Percentiles rank a stretch among this genome's conserved stretches.
Conservation (phyloP, 2,888 invertebrate species). For the Dioctria rufipes region DNA sequence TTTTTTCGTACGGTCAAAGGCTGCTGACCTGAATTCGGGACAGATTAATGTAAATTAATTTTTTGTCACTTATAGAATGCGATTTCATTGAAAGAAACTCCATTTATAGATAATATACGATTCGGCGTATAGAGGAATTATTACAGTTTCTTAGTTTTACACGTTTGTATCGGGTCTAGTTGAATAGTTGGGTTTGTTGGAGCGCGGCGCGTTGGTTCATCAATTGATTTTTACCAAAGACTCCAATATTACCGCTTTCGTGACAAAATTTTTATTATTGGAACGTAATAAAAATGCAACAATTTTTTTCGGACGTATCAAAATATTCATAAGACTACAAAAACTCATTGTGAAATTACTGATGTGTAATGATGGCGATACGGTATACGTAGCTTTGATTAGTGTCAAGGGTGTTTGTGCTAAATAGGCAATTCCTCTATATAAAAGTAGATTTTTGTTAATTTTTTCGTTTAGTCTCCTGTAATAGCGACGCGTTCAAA, state of each 20-base stretch:
- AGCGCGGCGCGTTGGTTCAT: too few relatives aligned
- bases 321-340: constrained; percentile 40
- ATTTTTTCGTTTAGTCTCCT: constrained; percentile 51
- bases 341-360: constrained; percentile 44
- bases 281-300: constrained; percentile 42
- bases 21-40: neutral
- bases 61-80: neutral
- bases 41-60: neutral
- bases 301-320: constrained; percentile 8
- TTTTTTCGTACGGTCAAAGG: neutral
- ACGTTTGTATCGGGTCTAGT: too few relatives aligned
- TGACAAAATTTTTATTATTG: constrained; percentile 5
- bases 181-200: too few relatives aligned
- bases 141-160: too few relatives aligned
- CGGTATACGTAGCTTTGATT: constrained; percentile 5
- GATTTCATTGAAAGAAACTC: too few relatives aligned
- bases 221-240: too few relatives aligned
- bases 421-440: constrained; percentile 44
- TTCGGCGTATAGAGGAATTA: too few relatives aligned
- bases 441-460: constrained; percentile 46
- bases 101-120: too few relatives aligned
- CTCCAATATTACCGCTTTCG: neutral
- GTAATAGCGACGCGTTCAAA: constrained; percentile 37
- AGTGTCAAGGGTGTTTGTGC: constrained; percentile 26
- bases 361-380: constrained; percentile 16